Evolutionary conservation across 1,140 invertebrate species (phyloP), one percentile per base, ranked within the genome.

Genomic region (Drosophila busckii): DNA sequence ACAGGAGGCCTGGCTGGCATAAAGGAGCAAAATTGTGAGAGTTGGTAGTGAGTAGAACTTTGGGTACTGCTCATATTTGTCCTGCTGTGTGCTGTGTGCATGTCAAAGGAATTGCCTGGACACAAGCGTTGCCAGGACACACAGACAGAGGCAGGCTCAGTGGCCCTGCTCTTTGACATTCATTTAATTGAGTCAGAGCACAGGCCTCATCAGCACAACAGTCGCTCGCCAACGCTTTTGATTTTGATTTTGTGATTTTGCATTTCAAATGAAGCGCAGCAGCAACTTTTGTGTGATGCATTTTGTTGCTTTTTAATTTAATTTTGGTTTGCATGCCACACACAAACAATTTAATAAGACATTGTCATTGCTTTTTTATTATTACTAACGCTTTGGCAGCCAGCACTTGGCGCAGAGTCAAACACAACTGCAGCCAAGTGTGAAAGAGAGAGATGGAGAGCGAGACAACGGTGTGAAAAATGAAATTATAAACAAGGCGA

Each of bases 101-200:
- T 60, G 69, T 82, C 73, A 80, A 80, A 80, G 75, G 75, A 80
- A 80, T 73, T 65, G 59, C n/a, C n/a, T 54, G 69, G 52, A 66
- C n/a, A n/a, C n/a, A n/a, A n/a, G n/a, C n/a, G n/a, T n/a, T n/a
- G 76, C 55, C 52, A 66, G 58, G 48, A 59, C 35, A 16, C 23
- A 9, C 17, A 49, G 50, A 28, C 49, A 67, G 31, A 45, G 48
- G 46, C 59, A 50, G 41, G 54, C 25, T 52, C 38, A 19, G 26
- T 13, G 28, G 17, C 38, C n/a, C n/a, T 34, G 67, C 63, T 68
- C 71, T 84, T 84, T 84, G 78, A 84, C 78, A 84, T 84, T 84
- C 71, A 73, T 71, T 84, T 84, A 84, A 84, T 84, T 84, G 78
- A 84, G 63, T 84, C 55, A 28, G 40, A 48, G 60, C n/a, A n/a